Evolutionary conservation across 1,140 invertebrate genomes (phyloP).

Genomic region (Polyergus mexicanus): DNA sequence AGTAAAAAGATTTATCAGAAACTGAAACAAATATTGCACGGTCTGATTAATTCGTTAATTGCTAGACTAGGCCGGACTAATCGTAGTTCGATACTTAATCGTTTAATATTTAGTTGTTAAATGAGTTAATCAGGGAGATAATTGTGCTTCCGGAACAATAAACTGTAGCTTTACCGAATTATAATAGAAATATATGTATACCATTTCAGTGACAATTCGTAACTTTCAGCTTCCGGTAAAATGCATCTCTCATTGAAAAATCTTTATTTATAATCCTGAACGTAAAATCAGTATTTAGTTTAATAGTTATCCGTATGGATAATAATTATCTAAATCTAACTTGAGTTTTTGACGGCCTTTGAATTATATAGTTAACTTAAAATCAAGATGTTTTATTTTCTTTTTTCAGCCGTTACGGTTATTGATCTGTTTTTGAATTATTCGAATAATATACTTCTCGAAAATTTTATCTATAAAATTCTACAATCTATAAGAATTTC

Average conservation of each 20-base stretch:
- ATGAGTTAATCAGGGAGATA: conserved; percentile 42
- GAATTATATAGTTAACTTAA: neutral
- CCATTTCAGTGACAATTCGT: neutral
- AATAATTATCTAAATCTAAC: neutral
- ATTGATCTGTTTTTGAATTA: neutral
- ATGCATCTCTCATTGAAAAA: neutral
- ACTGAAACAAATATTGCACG: conserved; percentile 32
- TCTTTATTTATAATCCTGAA: neutral
- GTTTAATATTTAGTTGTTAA: conserved; percentile 56
- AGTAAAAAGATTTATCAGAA: conserved; percentile 1
- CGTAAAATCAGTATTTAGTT: neutral
- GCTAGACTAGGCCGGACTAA: neutral
- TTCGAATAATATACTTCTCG: neutral
- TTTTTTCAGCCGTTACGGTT: neutral
- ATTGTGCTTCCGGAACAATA: conserved; percentile 37
- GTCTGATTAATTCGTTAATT: conserved; percentile 58
- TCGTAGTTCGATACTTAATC: conserved; percentile 44
- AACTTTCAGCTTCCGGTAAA: neutral
- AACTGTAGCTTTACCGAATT: conserved; percentile 23
- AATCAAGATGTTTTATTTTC: neutral
- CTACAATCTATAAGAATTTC: neutral
- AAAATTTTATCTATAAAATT: neutral
- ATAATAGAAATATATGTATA: conserved; percentile 5
- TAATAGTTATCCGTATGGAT: neutral
- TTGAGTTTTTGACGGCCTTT: neutral